Percentiles rank a stretch among this genome's conserved stretches.
Evolutionary conservation across 1,140 invertebrate species (phyloP).

Genomic region (Lordiphosa stackelbergi): DNA sequence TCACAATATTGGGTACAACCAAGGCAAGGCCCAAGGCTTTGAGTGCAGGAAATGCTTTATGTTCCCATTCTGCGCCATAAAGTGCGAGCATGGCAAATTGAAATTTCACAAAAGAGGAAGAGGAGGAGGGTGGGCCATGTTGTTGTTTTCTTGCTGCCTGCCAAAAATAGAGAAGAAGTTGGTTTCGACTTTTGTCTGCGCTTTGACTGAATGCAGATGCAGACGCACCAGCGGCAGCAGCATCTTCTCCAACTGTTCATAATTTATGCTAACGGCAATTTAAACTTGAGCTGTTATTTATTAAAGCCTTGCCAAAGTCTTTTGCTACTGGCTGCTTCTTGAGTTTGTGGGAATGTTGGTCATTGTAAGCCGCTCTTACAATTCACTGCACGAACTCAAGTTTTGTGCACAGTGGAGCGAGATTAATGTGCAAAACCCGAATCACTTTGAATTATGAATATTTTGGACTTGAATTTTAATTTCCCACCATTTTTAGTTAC

Average conservation of each 20-base stretch:
- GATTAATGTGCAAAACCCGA: neutral
- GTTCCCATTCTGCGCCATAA: constrained; percentile 34
- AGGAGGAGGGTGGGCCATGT: constrained; percentile 21
- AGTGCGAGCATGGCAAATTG: constrained; percentile 59
- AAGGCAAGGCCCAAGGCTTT: constrained; percentile 1
- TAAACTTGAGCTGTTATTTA: constrained; percentile 71
- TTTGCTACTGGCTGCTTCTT: neutral
- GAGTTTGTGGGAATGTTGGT: constrained; percentile 6
- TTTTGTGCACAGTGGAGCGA: constrained; percentile 29
- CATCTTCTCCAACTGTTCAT: constrained; percentile 61
- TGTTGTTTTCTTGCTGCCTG: constrained; percentile 31
- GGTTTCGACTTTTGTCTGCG: neutral
- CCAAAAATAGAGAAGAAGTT: constrained; percentile 14
- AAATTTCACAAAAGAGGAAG: constrained; percentile 43
- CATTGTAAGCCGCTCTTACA: constrained; percentile 42
- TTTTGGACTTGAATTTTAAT: too few relatives aligned
- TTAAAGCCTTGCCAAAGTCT: constrained; percentile 49
- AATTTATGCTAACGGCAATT: constrained; percentile 74
- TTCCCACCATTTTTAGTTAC: neutral
- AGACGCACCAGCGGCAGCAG: constrained; percentile 35
- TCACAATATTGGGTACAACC: constrained; percentile 23
- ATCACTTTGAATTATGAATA: too few relatives aligned
- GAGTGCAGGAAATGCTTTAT: constrained; percentile 73
- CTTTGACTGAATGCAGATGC: too few relatives aligned
- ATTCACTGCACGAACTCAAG: constrained; percentile 12